Evolutionary conservation across 2,888 invertebrate genomes (phyloP).

Genomic region (Pyrrhia umbra): DNA sequence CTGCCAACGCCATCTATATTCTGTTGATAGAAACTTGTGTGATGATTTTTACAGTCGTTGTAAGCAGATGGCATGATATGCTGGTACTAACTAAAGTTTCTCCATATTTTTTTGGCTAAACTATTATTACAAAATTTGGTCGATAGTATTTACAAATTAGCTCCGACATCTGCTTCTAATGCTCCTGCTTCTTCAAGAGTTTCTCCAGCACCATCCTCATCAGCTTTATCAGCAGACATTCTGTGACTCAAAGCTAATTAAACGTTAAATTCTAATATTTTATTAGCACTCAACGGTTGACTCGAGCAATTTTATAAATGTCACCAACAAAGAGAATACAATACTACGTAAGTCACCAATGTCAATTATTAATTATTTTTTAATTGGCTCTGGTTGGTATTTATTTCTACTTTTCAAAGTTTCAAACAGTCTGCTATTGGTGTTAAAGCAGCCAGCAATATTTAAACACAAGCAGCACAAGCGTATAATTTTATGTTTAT

Average conservation of each 20-base stretch:
- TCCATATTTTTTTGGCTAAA: too few species aligned
- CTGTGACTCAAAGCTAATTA: not conserved
- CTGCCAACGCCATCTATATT: slow-evolving; percentile 21
- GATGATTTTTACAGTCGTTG: not conserved
- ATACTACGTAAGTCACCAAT: too few species aligned
- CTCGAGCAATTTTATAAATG: not conserved
- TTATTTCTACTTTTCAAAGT: too few species aligned
- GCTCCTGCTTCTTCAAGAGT: slow-evolving; percentile 82
- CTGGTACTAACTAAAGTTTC: too few species aligned
- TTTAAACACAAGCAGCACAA: too few species aligned
- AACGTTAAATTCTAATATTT: not conserved
- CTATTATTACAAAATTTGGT: too few species aligned
- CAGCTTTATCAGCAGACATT: slow-evolving; percentile 60
- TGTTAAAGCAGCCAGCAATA: too few species aligned
- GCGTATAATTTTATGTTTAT: too few species aligned
- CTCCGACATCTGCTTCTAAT: slow-evolving; percentile 86
- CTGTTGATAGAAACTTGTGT: not conserved
- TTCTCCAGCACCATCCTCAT: slow-evolving; percentile 68
- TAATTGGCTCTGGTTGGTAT: too few species aligned
- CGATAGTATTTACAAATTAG: slow-evolving; percentile 81
- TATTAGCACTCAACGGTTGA: not conserved
- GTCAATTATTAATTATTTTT: not conserved
- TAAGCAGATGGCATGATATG: not conserved
- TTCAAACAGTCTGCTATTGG: too few species aligned
- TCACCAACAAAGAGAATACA: too few species aligned